Conservation (phyloP, 2,797 vertebrate genomes). For the Argya squamiceps region DNA sequence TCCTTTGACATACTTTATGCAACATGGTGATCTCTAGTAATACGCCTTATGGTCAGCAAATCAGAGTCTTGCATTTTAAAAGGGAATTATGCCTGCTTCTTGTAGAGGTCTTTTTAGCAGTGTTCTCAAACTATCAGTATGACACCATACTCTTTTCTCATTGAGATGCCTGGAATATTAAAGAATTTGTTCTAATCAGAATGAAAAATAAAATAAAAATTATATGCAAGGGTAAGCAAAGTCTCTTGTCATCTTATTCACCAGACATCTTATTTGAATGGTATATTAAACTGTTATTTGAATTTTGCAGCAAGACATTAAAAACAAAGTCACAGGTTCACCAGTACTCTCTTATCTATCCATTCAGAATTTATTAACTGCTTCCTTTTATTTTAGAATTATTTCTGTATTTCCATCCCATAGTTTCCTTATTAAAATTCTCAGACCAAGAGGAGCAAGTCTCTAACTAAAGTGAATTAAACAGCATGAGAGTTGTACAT, state of each 20-base stretch:
- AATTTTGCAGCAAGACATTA: slow-evolving; percentile 23
- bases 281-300: slow-evolving; percentile 14
- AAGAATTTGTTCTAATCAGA: not conserved
- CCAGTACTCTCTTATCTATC: not conserved
- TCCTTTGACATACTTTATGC: not conserved
- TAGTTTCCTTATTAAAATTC: not conserved
- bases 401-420: not conserved
- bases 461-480: slow-evolving; percentile 21
- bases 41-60: not conserved
- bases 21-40: not conserved
- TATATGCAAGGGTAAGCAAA: not conserved
- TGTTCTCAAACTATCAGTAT: not conserved
- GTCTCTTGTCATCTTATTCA: not conserved
- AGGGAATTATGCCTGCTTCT: not conserved
- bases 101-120: not conserved
- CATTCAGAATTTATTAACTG: not conserved
- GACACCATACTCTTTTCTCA: not conserved
- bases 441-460: not conserved
- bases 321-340: slow-evolving; percentile 35
- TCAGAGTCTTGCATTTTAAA: not conserved
- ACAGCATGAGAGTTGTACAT: not conserved
- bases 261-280: not conserved
- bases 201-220: slow-evolving; percentile 28
- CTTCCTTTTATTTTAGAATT: slow-evolving; percentile 21
- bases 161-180: not conserved